phyloP scores from a whole-genome alignment of 2,888 invertebrate species.

The Caenorhabditis doughertyi region DNA sequence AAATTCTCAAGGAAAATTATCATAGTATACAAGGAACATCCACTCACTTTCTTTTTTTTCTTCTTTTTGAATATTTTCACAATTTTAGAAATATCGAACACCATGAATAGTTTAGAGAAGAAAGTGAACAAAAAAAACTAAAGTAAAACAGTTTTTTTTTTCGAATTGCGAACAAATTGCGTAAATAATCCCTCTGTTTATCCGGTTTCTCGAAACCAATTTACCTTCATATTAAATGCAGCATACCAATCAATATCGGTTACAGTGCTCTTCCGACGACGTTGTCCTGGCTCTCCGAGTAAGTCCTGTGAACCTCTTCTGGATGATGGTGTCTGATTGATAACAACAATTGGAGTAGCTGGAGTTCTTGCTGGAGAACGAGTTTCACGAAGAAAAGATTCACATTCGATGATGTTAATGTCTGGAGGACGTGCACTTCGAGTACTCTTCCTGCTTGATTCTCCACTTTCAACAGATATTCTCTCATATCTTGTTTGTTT shows the following conservation, averaged over 20 bases:
- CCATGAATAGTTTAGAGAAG: no score
- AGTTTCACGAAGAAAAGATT: constrained; percentile 28
- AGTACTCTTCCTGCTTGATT: constrained; percentile 52
- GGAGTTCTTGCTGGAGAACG: constrained; percentile 50
- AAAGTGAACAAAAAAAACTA: constrained; percentile 23
- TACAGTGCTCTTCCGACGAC: constrained; percentile 68
- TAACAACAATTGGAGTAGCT: constrained; percentile 69
- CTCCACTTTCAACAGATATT: constrained; percentile 31
- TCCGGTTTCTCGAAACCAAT: constrained; percentile 28
- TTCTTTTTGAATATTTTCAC: constrained; percentile 49
- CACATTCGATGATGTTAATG: constrained; percentile 59
- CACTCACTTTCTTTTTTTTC: constrained; percentile 53
- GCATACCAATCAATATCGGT: constrained; percentile 75
- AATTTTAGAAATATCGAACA: constrained; percentile 57
- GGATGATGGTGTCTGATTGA: constrained; percentile 65
- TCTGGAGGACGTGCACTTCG: constrained; percentile 56
- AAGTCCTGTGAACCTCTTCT: constrained; percentile 62
- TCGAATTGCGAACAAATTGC: constrained; percentile 20
- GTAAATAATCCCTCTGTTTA: constrained; percentile 39
- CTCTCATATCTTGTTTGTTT: constrained; percentile 45
- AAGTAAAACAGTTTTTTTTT: constrained; percentile 22
- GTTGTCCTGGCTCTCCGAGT: constrained; percentile 51
- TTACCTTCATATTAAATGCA: constrained; percentile 73
- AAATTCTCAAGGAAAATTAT: neutral
- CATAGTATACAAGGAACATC: neutral